Evolutionary conservation across 1,140 invertebrate species (phyloP).

Genomic region (Scaptomyza hsui): DNA sequence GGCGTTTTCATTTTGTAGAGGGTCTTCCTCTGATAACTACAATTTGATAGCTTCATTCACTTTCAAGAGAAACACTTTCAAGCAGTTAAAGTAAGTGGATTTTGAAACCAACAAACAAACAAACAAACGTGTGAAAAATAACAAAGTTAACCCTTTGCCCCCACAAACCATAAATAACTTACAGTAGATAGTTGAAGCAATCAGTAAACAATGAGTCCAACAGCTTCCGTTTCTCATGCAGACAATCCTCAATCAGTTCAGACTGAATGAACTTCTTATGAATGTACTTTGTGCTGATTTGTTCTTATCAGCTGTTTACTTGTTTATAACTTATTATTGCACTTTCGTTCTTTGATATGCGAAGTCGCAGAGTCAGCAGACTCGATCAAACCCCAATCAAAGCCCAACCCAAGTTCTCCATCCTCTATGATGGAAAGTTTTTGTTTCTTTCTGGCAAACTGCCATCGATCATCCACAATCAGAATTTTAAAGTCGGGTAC

Average conservation of each 20-base stretch:
- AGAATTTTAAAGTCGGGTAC: background rate
- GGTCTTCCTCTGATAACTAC: conserved; percentile 21
- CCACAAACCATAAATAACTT: background rate
- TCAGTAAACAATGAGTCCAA: background rate
- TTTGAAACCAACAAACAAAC: no score
- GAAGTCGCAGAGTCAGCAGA: background rate
- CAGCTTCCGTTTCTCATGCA: conserved; percentile 13
- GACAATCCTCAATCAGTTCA: conserved; percentile 19
- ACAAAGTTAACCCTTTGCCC: background rate
- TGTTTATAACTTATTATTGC: conserved; percentile 23
- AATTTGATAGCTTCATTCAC: conserved; percentile 10
- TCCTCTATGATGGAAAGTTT: conserved; percentile 50
- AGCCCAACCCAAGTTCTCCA: background rate
- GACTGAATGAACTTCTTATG: conserved; percentile 25
- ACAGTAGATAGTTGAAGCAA: background rate
- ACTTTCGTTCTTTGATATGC: conserved; percentile 26
- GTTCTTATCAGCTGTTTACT: conserved; percentile 19
- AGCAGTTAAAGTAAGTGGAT: no score
- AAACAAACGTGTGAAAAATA: no score
- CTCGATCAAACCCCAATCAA: background rate
- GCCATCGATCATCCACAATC: conserved; percentile 50
- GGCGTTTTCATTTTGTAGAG: conserved; percentile 2
- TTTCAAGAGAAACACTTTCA: no score
- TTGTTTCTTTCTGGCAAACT: background rate
- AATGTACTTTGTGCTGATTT: background rate